Percentiles rank a stretch among this genome's conserved stretches.
Conservation (phyloP, 1,140 invertebrate genomes). For the Episyrphus balteatus region DNA sequence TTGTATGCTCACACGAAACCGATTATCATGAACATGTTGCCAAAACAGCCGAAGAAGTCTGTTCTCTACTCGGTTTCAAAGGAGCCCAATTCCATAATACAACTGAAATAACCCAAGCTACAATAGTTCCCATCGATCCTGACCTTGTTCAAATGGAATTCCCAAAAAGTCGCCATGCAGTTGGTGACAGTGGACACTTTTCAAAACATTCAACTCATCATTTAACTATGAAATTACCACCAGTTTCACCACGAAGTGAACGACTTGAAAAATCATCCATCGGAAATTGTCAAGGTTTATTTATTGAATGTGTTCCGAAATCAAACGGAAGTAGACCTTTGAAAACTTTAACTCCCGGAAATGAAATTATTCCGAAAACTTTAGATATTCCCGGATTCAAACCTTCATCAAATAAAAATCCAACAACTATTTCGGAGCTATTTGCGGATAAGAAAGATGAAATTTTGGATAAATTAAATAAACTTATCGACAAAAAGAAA, state of each 20-base stretch:
- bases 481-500: constrained; percentile 22
- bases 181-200: constrained; percentile 19
- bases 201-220: constrained; percentile 1
- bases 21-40: constrained; percentile 18
- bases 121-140: constrained; percentile 22
- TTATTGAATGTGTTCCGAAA: constrained; percentile 22
- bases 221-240: neutral
- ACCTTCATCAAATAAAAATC: too few species aligned
- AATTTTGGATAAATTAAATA: constrained; percentile 20
- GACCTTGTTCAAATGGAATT: constrained; percentile 11
- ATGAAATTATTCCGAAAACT: neutral
- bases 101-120: constrained; percentile 12
- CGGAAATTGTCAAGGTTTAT: constrained; percentile 22
- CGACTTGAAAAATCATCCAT: constrained; percentile 6
- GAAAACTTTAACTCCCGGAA: constrained; percentile 25
- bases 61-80: constrained; percentile 26
- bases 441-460: constrained; percentile 24
- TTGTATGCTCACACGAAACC: constrained; percentile 44
- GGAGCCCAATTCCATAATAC: constrained; percentile 24
- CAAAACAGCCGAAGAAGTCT: constrained; percentile 16
- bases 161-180: constrained; percentile 4
- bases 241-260: constrained; percentile 8
- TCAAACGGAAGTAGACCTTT: constrained; percentile 20
- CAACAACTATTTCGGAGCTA: too few species aligned
- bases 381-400: too few species aligned